phyloP scores from a whole-genome alignment of 2,797 vertebrate species.

The Lagocephalus sceleratus region DNA sequence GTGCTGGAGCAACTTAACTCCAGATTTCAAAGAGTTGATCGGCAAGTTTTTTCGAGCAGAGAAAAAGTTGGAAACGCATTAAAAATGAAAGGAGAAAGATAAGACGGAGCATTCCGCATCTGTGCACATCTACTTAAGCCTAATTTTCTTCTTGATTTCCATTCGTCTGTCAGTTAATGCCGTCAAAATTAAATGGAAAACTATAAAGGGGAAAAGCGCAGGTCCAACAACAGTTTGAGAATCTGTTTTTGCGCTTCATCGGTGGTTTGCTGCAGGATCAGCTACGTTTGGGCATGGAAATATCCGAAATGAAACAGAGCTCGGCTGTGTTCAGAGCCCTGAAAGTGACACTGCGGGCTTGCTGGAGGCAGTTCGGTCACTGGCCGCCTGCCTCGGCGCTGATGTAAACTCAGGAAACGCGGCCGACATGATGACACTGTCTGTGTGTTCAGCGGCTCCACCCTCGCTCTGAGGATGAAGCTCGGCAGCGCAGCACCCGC shows the following conservation, averaged over 20 bases:
- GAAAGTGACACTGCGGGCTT: constrained; percentile 29
- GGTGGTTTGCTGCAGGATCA: constrained; percentile 5
- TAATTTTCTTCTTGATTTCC: constrained; percentile 49
- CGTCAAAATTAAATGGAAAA: constrained; percentile 16
- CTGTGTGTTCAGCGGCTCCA: constrained; percentile 16
- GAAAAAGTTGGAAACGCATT: too few relatives aligned
- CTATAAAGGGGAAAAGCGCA: neutral
- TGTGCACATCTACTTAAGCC: constrained; percentile 43
- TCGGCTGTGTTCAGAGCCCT: constrained; percentile 16
- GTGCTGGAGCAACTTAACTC: too few relatives aligned
- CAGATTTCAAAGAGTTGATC: too few relatives aligned
- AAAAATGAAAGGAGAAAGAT: constrained; percentile 22
- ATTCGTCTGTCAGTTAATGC: constrained; percentile 54
- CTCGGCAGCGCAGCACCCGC: too few relatives aligned
- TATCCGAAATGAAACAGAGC: neutral
- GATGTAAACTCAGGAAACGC: constrained; percentile 60
- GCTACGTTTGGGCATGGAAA: constrained; percentile 12
- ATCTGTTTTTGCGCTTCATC: too few relatives aligned
- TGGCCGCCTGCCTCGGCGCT: constrained; percentile 48
- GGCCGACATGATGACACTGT: constrained; percentile 29
- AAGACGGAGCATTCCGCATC: constrained; percentile 45
- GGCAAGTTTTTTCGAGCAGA: too few relatives aligned
- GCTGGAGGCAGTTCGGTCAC: constrained; percentile 36
- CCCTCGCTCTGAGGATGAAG: neutral
- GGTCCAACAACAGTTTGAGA: neutral